Evolutionary conservation across 2,797 vertebrate genomes (phyloP), one percentile per base, ranked within the genome.

Genomic region (Rhinoraja longicauda): DNA sequence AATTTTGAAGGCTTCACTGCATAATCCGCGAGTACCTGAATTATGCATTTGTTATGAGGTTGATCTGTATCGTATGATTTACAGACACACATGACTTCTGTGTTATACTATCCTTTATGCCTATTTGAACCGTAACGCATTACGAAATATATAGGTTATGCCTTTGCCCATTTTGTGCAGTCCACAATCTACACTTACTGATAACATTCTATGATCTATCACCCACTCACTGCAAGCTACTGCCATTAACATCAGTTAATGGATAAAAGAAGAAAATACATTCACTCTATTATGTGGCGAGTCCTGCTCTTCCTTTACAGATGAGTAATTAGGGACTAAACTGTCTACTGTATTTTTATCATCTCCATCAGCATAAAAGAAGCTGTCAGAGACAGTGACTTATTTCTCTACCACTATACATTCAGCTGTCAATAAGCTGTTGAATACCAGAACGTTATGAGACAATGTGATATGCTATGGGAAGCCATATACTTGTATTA

Each of bases 311-410:
- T 92, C 15, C 45, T 73, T 39, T 70, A 73, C 36, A 92, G 90
- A 75, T 2, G 26, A 32, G 9, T 75, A 92, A 39, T 92, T 73
- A 75, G 24, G 36, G 5, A 53, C 70, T 53, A 73, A 92, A 62
- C 90, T 75, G 12, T 53, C 39, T 72, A 70, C 67, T 91, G 67
- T 36, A 57, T 75, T 92, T 92, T 75, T 92, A 92, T 92, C 39
- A 73, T 91, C 26, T 45, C 90, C 24, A 53, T 92, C 90, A 75
- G 0, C 5, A n/a, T 15, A 75, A 92, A 92, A 53, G 24, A 92
- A 92, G 24, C 39, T 72, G 32, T 92, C 90, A 92, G 67, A 39
- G 75, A 53, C n/a, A 36, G 24, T 39, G 26, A 75, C 72, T 17
- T 73, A 57, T 53, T 57, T 92, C 8, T 12, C 45, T 92, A 13